These are phyloP conservation scores for Diadema setosum DNA, from an alignment of 35 echinoderm and acorn worm genomes.

Conservation along the genomic window DNA sequence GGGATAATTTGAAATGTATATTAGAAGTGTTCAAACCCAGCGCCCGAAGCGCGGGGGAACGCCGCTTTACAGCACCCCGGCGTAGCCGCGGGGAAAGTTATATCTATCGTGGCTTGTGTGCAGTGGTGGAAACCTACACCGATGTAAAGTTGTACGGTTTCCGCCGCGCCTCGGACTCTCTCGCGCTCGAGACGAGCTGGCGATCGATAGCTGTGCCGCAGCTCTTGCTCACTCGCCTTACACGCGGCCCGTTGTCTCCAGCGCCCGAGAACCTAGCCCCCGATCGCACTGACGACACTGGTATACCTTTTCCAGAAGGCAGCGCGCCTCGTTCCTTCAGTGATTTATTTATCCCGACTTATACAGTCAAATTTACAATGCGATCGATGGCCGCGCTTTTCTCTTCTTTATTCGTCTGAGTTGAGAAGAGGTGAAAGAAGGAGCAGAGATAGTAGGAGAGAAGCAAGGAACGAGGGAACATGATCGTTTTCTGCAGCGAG, in stretches of 20 bases:
- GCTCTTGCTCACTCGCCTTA: background rate
- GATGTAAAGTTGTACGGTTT: constrained; percentile 1
- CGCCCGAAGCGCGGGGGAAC: background rate
- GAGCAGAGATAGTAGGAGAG: background rate
- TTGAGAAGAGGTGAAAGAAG: background rate
- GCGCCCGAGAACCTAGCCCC: background rate
- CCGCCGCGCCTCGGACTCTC: background rate
- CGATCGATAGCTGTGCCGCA: constrained; percentile 1
- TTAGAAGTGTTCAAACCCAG: background rate
- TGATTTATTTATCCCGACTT: constrained; percentile 33
- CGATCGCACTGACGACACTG: background rate
- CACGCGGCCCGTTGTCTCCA: background rate
- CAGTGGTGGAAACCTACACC: background rate
- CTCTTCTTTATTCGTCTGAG: background rate
- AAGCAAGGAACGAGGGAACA: background rate
- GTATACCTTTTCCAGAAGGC: background rate
- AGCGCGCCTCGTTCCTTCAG: background rate
- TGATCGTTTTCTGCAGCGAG: background rate
- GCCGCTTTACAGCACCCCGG: background rate
- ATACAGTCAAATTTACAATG: constrained; percentile 23
- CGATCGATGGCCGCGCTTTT: constrained; percentile 9
- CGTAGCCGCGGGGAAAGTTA: background rate
- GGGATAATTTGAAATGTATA: background rate
- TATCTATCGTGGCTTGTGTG: background rate
- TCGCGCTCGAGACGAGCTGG: background rate